Conservation (phyloP, 2,888 invertebrate genomes). For the Parnassius mnemosyne region DNA sequence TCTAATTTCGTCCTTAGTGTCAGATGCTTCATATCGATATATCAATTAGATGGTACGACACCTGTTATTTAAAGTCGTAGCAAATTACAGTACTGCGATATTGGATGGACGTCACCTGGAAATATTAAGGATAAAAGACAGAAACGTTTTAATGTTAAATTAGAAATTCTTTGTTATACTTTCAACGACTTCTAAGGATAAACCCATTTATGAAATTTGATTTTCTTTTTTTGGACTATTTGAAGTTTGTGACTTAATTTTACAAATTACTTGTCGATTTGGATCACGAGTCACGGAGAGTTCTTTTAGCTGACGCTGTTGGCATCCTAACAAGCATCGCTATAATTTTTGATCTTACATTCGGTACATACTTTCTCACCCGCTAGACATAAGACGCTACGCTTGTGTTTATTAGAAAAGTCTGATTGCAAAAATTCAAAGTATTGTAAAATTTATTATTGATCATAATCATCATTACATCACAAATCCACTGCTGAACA, state of each 20-base stretch:
- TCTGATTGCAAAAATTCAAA: too few species aligned
- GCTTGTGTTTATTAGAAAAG: too few species aligned
- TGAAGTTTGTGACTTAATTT: slow-evolving; percentile 8
- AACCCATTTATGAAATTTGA: slow-evolving; percentile 1
- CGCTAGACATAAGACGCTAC: too few species aligned
- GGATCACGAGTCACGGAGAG: too few species aligned
- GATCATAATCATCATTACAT: too few species aligned
- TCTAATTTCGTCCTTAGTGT: slow-evolving; percentile 25
- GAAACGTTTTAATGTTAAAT: slow-evolving; percentile 22
- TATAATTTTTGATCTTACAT: too few species aligned
- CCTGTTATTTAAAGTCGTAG: slow-evolving; percentile 23
- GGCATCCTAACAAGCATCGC: too few species aligned
- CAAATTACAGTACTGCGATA: slow-evolving; percentile 27
- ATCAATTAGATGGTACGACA: slow-evolving; percentile 29
- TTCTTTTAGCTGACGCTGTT: too few species aligned
- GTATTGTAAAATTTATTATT: too few species aligned
- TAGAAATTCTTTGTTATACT: slow-evolving; percentile 8
- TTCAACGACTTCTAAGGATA: neutral
- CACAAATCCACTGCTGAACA: too few species aligned
- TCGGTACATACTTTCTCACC: too few species aligned
- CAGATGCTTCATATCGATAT: slow-evolving; percentile 29
- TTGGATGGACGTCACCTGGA: slow-evolving; percentile 11
- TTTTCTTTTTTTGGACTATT: slow-evolving; percentile 6
- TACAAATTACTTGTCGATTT: too few species aligned
- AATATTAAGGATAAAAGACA: slow-evolving; percentile 8